Base-by-base conservation (phyloP, 1,140 invertebrate genomes). In the Ladona fulva region DNA sequence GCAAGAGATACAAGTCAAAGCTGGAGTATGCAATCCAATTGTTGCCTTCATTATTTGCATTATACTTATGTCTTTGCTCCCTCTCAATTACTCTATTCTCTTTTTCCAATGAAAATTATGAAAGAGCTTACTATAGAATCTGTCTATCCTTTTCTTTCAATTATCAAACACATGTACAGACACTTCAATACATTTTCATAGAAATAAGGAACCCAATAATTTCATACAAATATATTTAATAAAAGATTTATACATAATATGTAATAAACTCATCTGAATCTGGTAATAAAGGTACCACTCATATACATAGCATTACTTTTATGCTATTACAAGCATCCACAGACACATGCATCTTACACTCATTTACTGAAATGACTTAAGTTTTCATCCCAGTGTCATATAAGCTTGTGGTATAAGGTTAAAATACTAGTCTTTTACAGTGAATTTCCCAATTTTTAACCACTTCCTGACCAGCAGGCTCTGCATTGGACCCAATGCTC, bases 211-310 rank as follows among this genome's bases (percentile, higher is more conserved):
- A 37, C 29, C 52, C 52, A 66, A 6, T 66, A 66, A 66, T 66
- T 66, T 66, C 52, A 66, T 66, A 66, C 52, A 66, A 66, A 66
- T 66, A 66, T 66, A 66, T 66, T 66, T 66, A 66, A 37, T 37
- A 37, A 37, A 66, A 66, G 52, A 66, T 66, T 66, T 66, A 66
- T 66, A 66, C 52, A 66, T 66, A 66, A 66, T 66, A 66, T 66
- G 52, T 66, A 66, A 66, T 66, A 66, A 66, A 66, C 14, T 66
- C 52, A 66, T 66, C 52, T 66, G 52, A 6, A 6, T 66, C n/a
- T 66, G 52, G 52, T 66, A 66, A 66, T 66, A 22, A 66, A 66
- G 16, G 52, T 66, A 66, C 52, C 52, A 66, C 52, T 19, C n/a
- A 66, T 66, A 19, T 22, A 66, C 52, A 66, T 66, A 66, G 52